phyloP scores from a whole-genome alignment of 2,113 vertebrate species.

The Cavia porcellus region DNA sequence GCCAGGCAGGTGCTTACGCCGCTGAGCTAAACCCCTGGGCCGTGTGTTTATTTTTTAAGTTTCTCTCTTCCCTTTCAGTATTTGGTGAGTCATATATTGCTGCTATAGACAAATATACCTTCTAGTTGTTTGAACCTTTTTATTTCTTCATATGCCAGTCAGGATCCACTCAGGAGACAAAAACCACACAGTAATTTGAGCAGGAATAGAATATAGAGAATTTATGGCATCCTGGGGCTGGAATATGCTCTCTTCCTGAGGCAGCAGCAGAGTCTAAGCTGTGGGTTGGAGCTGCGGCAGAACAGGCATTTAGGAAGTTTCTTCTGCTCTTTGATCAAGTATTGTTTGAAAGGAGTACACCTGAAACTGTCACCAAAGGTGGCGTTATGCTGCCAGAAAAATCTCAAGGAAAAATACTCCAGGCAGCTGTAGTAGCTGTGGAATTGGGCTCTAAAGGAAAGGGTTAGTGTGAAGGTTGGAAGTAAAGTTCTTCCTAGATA shows the following conservation, averaged over 20 bases:
- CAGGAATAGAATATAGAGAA: not conserved
- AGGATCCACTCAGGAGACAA: conserved; percentile 17
- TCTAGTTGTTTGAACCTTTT: conserved; percentile 26
- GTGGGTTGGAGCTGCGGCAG: not conserved
- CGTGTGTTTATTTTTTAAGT: not conserved
- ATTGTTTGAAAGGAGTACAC: not conserved
- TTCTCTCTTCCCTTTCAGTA: not conserved
- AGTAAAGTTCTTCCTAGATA: not conserved
- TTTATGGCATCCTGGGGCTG: not conserved
- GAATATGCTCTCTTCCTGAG: not conserved
- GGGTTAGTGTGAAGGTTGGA: not conserved
- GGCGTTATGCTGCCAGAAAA: not conserved
- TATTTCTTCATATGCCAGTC: not conserved
- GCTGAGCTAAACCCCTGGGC: no score
- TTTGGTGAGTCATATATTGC: not conserved
- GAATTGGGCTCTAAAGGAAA: not conserved
- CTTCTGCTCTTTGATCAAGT: not conserved
- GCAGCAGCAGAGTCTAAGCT: not conserved
- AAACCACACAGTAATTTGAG: conserved; percentile 46
- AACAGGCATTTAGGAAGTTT: not conserved
- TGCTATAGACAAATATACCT: not conserved
- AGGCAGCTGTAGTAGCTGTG: not conserved
- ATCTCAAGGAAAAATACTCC: not conserved
- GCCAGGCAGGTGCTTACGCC: no score
- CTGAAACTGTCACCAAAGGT: not conserved